phyloP scores from a whole-genome alignment of 2,888 invertebrate genomes.

The Habrosyne pyritoides region DNA sequence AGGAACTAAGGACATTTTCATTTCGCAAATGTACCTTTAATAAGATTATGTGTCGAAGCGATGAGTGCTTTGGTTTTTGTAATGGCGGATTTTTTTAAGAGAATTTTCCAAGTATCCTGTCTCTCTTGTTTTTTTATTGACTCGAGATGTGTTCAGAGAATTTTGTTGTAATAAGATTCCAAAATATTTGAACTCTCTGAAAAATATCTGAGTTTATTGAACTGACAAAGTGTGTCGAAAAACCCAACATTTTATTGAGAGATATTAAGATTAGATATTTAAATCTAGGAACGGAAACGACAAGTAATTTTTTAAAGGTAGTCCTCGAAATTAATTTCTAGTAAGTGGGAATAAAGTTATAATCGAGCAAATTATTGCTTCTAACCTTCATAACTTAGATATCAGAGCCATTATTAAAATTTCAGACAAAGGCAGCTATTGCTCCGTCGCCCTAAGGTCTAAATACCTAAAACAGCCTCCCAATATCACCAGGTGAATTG shows the following conservation, averaged over 20 bases:
- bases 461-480: background rate
- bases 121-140: background rate
- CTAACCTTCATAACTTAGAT: background rate
- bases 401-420: background rate
- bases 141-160: background rate
- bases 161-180: constrained; percentile 5
- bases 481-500: constrained; percentile 9
- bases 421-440: background rate
- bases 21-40: constrained; percentile 38
- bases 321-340: background rate
- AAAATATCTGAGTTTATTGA: background rate
- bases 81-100: background rate
- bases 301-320: too few species aligned
- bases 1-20: constrained; percentile 29
- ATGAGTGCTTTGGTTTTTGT: constrained; percentile 1
- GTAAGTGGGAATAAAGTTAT: background rate
- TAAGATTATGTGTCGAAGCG: constrained; percentile 28
- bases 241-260: too few species aligned
- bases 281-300: too few species aligned
- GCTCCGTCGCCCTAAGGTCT: background rate
- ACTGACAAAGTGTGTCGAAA: background rate
- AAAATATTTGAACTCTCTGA: background rate
- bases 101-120: background rate
- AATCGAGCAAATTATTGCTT: too few species aligned
- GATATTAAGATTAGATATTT: too few species aligned